Conservation (phyloP, 2,888 invertebrate genomes). For the Phaonia tiefii region DNA sequence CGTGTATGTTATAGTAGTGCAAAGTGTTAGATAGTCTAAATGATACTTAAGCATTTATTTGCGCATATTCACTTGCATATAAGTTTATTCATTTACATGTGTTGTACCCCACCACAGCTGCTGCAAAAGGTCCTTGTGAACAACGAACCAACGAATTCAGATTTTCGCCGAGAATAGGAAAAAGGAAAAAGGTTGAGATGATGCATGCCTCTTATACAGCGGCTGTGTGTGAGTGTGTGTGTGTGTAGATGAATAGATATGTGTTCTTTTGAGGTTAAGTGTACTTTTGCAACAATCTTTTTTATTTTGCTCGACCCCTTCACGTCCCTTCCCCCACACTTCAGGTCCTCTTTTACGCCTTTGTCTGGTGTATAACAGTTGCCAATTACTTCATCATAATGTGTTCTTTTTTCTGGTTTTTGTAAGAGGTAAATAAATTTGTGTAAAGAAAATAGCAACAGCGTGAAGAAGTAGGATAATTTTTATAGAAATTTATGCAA, state of each 20-base stretch:
- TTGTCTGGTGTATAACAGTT: conserved; percentile 47
- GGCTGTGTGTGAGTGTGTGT: conserved; percentile 13
- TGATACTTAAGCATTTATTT: conserved; percentile 59
- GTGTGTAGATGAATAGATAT: no score
- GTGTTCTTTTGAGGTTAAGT: conserved; percentile 70
- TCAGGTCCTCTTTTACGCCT: conserved; percentile 12
- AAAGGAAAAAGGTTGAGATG: background rate
- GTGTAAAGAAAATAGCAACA: conserved; percentile 13
- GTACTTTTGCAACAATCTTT: conserved; percentile 65
- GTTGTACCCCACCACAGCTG: no score
- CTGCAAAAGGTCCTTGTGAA: conserved; percentile 57
- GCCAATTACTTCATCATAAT: conserved; percentile 71
- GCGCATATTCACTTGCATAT: background rate
- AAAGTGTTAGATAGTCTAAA: conserved; percentile 38
- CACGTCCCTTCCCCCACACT: conserved; percentile 27
- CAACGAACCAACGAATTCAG: conserved; percentile 26
- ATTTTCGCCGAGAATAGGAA: background rate
- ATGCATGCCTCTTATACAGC: conserved; percentile 6
- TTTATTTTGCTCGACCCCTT: background rate
- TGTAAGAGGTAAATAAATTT: conserved; percentile 1
- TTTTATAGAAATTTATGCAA: background rate
- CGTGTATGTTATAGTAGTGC: background rate
- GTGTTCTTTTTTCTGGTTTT: conserved; percentile 37
- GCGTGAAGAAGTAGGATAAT: background rate
- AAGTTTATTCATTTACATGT: conserved; percentile 15